Conservation (phyloP, 1,140 invertebrate genomes). For the Akabosia matsudoensis region DNA sequence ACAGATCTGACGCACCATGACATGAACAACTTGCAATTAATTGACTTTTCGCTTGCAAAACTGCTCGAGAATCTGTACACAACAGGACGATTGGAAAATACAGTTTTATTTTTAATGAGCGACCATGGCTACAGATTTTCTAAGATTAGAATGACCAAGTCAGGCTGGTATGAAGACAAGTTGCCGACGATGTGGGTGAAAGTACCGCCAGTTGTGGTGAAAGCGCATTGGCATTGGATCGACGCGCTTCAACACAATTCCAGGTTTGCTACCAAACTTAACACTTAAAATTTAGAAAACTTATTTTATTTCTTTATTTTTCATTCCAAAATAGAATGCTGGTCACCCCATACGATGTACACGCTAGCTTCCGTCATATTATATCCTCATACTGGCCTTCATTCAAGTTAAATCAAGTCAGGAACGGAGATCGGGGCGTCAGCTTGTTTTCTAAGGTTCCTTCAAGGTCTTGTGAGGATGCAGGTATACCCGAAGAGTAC, state of each 20-base stretch:
- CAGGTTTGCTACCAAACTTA: background rate
- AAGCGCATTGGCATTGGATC: conserved; percentile 50
- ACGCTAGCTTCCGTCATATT: conserved; percentile 35
- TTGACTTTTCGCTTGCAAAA: conserved; percentile 20
- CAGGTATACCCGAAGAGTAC: conserved; percentile 31
- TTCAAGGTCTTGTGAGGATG: conserved; percentile 25
- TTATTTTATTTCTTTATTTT: too few relatives aligned
- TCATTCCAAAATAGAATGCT: too few relatives aligned
- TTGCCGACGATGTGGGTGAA: conserved; percentile 40
- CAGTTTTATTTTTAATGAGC: conserved; percentile 43
- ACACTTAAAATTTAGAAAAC: conserved; percentile 10
- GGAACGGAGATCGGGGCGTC: conserved; percentile 6
- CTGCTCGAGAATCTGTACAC: conserved; percentile 13
- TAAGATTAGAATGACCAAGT: conserved; percentile 30
- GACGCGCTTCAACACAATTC: conserved; percentile 52
- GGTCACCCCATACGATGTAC: conserved; percentile 37
- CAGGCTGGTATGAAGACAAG: conserved; percentile 46
- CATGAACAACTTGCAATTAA: conserved; percentile 1
- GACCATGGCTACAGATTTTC: conserved; percentile 48
- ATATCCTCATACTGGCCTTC: conserved; percentile 18
- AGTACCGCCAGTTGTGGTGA: conserved; percentile 26
- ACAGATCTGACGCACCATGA: conserved; percentile 35
- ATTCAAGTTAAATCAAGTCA: background rate
- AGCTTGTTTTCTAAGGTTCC: conserved; percentile 25
- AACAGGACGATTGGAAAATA: conserved; percentile 30